These are phyloP conservation scores for Charaxes varanes DNA, from an alignment of 1,140 invertebrate species.

Conservation along the genomic window DNA sequence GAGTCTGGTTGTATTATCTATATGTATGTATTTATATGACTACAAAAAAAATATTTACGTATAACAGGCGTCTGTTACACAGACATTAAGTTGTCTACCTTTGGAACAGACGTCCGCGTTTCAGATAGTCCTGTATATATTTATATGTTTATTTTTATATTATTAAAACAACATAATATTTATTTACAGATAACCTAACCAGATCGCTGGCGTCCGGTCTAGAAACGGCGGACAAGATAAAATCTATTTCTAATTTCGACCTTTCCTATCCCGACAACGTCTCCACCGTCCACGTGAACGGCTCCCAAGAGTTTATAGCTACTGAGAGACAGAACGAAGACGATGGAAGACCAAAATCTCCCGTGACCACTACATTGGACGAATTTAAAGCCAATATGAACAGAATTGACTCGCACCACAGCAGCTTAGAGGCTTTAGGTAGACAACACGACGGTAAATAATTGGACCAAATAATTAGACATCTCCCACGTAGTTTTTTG, in stretches of 20 bases:
- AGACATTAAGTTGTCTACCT: no score
- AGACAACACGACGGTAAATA: conserved; percentile 9
- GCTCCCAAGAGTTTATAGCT: conserved; percentile 52
- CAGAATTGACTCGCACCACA: conserved; percentile 67
- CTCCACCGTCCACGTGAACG: conserved; percentile 30
- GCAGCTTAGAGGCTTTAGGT: conserved; percentile 52
- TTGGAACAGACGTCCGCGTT: no score
- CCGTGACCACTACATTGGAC: conserved; percentile 27
- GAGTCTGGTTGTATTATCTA: no score
- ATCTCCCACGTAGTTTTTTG: no score
- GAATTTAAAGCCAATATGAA: conserved; percentile 71
- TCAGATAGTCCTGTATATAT: no score
- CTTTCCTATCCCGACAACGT: conserved; percentile 35
- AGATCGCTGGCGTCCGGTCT: conserved; percentile 45
- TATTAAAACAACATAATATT: conserved; percentile 1
- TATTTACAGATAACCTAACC: conserved; percentile 32
- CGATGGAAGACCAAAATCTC: conserved; percentile 15
- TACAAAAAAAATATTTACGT: no score
- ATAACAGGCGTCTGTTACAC: no score
- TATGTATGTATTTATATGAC: no score
- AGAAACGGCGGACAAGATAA: conserved; percentile 33
- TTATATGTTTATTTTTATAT: conserved; percentile 5
- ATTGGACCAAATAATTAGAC: no score
- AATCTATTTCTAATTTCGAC: conserved; percentile 49
- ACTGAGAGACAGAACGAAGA: conserved; percentile 34